Percentiles rank a stretch among this genome's conserved stretches.
These are phyloP conservation scores for Lamproptera curius DNA, from an alignment of 2,888 invertebrate species.

Conservation along the genomic window DNA sequence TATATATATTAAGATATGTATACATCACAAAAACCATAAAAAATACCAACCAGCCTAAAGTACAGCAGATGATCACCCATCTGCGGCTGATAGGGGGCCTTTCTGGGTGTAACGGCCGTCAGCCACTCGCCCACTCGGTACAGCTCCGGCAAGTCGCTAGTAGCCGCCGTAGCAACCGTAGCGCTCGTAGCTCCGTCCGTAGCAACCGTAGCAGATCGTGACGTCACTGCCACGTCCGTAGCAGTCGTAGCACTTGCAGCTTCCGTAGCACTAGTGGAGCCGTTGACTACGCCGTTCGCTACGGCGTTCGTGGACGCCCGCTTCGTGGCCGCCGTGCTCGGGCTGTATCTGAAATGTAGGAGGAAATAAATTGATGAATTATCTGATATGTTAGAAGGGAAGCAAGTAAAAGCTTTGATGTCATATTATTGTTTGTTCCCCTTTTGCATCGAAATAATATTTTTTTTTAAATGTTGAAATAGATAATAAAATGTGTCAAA, in stretches of 20 bases:
- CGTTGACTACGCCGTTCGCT: conserved; percentile 16
- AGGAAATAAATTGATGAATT: not conserved
- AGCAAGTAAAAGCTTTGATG: too few relatives aligned
- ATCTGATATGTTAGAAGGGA: too few relatives aligned
- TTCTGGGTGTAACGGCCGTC: conserved; percentile 91
- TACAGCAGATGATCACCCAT: conserved; percentile 93
- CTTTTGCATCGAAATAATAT: too few relatives aligned
- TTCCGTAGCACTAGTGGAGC: conserved; percentile 8
- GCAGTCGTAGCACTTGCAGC: conserved; percentile 9
- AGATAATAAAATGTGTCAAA: too few relatives aligned
- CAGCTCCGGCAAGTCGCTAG: conserved; percentile 82
- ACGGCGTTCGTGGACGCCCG: conserved; percentile 22
- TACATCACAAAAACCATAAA: too few relatives aligned
- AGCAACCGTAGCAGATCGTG: conserved; percentile 3
- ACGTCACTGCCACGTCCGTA: too few relatives aligned
- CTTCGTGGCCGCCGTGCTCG: conserved; percentile 31
- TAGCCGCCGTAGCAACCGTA: conserved; percentile 6
- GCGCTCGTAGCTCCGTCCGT: conserved; percentile 14
- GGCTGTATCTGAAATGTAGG: conserved; percentile 44
- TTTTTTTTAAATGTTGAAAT: too few relatives aligned
- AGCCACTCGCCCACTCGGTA: conserved; percentile 96
- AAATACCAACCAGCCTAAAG: conserved; percentile 71
- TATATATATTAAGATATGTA: too few relatives aligned
- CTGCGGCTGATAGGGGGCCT: conserved; percentile 98
- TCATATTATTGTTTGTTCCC: too few relatives aligned